A percentile compares a stretch with the other conserved stretches of the same genome.
Evolutionary conservation across 2,888 invertebrate genomes (phyloP).

Genomic region (Drosophila subsilvestris): DNA sequence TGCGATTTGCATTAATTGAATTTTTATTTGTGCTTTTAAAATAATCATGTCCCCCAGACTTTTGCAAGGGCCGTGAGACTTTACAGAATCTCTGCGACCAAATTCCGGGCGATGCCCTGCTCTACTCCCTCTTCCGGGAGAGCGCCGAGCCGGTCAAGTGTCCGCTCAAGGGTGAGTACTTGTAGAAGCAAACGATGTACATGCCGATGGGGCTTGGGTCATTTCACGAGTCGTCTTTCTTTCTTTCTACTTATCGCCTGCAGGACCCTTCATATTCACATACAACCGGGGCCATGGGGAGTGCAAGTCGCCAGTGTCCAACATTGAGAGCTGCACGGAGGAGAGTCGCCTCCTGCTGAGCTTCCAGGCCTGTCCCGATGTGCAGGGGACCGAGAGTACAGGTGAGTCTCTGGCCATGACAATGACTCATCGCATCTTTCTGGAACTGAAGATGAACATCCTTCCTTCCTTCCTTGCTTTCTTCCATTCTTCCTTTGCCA

Average conservation of each 20-base stretch:
- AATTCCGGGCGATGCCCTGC: conserved; percentile 94
- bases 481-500: neutral
- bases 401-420: conserved; percentile 86
- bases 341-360: conserved; percentile 94
- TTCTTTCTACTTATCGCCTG: conserved; percentile 3
- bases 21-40: conserved; percentile 80
- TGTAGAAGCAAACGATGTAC: conserved; percentile 2
- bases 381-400: conserved; percentile 94
- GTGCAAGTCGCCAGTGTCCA: conserved; percentile 94
- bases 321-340: conserved; percentile 97
- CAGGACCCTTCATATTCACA: conserved; percentile 95
- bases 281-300: conserved; percentile 96
- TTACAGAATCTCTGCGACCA: conserved; percentile 92
- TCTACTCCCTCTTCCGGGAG: conserved; percentile 95
- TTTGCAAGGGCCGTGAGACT: conserved; percentile 86
- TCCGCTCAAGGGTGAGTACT: conserved; percentile 86
- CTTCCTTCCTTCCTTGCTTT: conserved; percentile 25
- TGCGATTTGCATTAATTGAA: conserved; percentile 84
- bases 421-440: conserved; percentile 36
- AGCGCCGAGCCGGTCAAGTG: conserved; percentile 95
- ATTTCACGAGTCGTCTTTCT: neutral
- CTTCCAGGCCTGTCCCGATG: conserved; percentile 97
- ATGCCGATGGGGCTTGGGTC: conserved; percentile 19
- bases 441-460: conserved; percentile 32
- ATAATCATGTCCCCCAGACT: conserved; percentile 85